Base-by-base conservation (phyloP, 2,113 vertebrate species). In the Lanius ludovicianus region DNA sequence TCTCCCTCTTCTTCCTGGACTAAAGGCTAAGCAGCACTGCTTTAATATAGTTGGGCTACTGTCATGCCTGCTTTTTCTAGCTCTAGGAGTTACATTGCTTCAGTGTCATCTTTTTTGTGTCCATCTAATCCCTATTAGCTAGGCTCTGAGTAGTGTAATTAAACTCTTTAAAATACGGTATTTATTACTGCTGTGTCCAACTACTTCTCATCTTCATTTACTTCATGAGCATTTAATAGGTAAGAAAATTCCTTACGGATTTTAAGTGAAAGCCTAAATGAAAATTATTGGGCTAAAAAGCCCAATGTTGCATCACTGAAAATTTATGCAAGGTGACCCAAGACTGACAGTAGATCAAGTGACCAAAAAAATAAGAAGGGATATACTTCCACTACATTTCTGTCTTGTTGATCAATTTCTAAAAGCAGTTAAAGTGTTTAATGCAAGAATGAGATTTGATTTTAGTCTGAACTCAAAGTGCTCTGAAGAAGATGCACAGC, bases 191-290 rank as follows among this genome's bases (percentile, higher is more conserved):
- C 53, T 65, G 13, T 42, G 12, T 60, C 44, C 49, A 82, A 23
- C 46, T 80, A 31, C 30, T 96, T 91, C 52, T 79, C 24, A 39
- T 73, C 50, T 74, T 91, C 33, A 42, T 64, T 94, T 90, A 60
- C 35, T 73, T 37, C 20, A 39, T 31, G 64, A 75, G 39, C 30
- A 59, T 78, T 73, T 91, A 70, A 68, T 24, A 24, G 9, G 22
- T 62, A 65, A 65, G 31, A 49, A 91, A 20, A 83, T 39, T 68
- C 24, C 28, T 23, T 44, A 24, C 1, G 7, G 22, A 59, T 84
- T 93, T 82, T 64, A 83, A 73, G 17, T 79, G 25, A 85, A 89
- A 91, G 25, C 21, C 37, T 52, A n/a, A 49, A 15, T 64, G 13
- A 60, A 33, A 84, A 56, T 50, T 49, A 17, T 25, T 82, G 10